Evolutionary conservation across 1,140 invertebrate genomes (phyloP), one percentile per base, ranked within the genome.

Genomic region (Drosophila kepulauana): DNA sequence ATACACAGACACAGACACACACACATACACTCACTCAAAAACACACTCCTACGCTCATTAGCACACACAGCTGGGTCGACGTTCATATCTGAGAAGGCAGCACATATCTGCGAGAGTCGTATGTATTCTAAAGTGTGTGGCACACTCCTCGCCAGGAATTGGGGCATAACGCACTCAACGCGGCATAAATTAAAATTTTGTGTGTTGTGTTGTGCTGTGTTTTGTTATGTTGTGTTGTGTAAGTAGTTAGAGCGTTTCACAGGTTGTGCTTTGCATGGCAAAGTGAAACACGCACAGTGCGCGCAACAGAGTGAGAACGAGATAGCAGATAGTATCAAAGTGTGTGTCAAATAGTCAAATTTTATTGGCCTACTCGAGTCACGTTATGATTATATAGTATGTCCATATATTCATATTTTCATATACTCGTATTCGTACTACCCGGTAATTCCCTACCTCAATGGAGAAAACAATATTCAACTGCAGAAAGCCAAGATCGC

Each of bases 151-250:
- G 52, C n/a, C 15, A 48, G 49, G 61, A 89, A 89, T 75, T 88
- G 85, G 84, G 78, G 84, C 85, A 88, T 81, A 84, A 88, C 85
- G 81, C 85, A 88, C 85, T 88, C 84, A 84, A 78, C 85, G 66
- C 85, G 81, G 84, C 84, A 88, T 88, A 89, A 89, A 88, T 88
- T 89, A 88, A 89, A 89, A 89, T 88, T 88, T 80, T 78, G 48
- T 82, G 54, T 66, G 66, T 65, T 51, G 58, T 16, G 49, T 41
- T 41, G 49, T 64, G 62, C 54, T 65, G 30, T 65, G 71, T 58
- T 54, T 3, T 54, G 20, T 54, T n/a, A 16, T 72, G 54, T 43
- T 10, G 25, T 45, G 43, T 68, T 81, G 59, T 64, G 64, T 62
- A 35, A 48, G 46, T 43, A 43, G 69, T 6, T 41, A 15, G 48